Conservation (phyloP, 2,113 vertebrate genomes). For the Strigops habroptila region DNA sequence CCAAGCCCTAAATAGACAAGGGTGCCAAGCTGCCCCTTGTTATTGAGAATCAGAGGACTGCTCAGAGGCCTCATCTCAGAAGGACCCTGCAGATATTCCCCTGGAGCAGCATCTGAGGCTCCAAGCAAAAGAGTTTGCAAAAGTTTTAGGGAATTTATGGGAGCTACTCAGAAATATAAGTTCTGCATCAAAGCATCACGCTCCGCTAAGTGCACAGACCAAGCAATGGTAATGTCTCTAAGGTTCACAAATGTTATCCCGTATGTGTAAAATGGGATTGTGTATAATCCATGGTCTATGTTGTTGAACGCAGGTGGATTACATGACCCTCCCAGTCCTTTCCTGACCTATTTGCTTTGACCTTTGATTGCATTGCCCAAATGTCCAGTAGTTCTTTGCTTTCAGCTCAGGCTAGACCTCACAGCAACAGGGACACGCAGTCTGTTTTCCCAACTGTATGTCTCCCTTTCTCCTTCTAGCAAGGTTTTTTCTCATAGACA, state of each 20-base stretch:
- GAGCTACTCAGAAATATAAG: background rate
- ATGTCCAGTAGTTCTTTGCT: background rate
- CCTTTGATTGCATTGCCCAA: background rate
- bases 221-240: accelerated
- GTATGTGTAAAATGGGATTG: background rate
- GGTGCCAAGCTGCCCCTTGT: background rate
- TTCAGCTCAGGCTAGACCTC: background rate
- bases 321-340: background rate
- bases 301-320: background rate
- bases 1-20: background rate
- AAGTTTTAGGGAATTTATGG: background rate
- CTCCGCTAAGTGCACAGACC: background rate
- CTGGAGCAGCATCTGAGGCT: background rate
- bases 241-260: background rate
- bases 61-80: background rate
- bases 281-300: accelerated
- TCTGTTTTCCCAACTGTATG: background rate
- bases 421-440: background rate
- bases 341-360: background rate
- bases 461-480: background rate
- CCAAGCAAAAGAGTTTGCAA: background rate
- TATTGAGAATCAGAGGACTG: background rate
- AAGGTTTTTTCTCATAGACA: background rate
- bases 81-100: background rate
- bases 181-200: background rate